Percentiles rank a stretch among this genome's conserved stretches.
phyloP scores from a whole-genome alignment of 2,797 vertebrate genomes.

The Manis javanica region DNA sequence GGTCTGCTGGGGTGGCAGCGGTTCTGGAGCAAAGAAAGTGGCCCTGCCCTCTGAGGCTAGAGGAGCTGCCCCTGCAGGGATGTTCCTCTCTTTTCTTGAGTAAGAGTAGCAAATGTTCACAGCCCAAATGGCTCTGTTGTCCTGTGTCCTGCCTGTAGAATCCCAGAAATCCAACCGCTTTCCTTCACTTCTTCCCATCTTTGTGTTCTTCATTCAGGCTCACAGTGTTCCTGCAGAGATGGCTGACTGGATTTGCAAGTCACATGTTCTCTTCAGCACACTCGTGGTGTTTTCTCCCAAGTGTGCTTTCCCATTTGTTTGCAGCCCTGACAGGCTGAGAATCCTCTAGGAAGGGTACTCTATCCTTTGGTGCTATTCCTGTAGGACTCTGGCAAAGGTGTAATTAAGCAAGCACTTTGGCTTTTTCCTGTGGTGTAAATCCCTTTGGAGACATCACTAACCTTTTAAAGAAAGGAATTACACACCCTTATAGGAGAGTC shows the following conservation, averaged over 20 bases:
- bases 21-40: background rate
- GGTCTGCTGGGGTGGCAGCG: background rate
- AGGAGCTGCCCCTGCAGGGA: background rate
- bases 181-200: background rate
- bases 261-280: background rate
- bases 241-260: background rate
- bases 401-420: background rate
- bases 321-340: background rate
- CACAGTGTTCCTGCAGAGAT: background rate
- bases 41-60: background rate
- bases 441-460: background rate
- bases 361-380: background rate
- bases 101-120: background rate
- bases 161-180: background rate
- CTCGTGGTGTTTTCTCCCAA: background rate
- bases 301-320: background rate
- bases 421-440: background rate
- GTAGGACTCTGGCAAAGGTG: background rate
- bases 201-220: background rate
- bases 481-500: background rate
- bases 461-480: background rate
- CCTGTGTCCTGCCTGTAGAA: background rate
- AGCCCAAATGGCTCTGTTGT: background rate
- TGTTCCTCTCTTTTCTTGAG: background rate
- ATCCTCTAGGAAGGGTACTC: background rate